A percentile compares a stretch with the other conserved stretches of the same genome.
Conservation (phyloP, 1,140 invertebrate species). For the Drosophila sulfurigaster region DNA sequence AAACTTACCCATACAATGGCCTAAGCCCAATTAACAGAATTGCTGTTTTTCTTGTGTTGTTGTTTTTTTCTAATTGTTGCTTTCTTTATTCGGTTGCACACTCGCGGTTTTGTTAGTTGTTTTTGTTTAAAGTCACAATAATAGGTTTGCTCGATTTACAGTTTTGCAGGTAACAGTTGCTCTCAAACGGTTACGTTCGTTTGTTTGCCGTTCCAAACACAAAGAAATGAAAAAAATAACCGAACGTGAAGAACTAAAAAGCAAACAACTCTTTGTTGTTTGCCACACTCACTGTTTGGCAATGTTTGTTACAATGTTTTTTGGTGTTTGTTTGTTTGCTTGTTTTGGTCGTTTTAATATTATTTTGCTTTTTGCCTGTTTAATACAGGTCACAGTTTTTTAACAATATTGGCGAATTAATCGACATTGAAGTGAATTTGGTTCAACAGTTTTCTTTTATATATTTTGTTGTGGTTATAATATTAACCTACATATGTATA, state of each 20-base stretch:
- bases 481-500: conserved; percentile 36
- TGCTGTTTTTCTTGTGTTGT: conserved; percentile 51
- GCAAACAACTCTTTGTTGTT: conserved; percentile 65
- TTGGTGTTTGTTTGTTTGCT: conserved; percentile 21
- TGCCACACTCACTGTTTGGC: conserved; percentile 24
- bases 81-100: conserved; percentile 25
- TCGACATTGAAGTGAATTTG: conserved; percentile 83
- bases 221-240: conserved; percentile 76
- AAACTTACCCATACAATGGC: conserved; percentile 85
- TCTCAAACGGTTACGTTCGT: conserved; percentile 43
- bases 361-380: conserved; percentile 74
- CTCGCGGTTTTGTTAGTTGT: conserved; percentile 22
- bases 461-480: conserved; percentile 11
- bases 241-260: conserved; percentile 75
- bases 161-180: conserved; percentile 40
- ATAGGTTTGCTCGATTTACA: conserved; percentile 15
- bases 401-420: conserved; percentile 83
- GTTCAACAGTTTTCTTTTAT: conserved; percentile 43
- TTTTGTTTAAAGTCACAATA: conserved; percentile 26
- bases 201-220: conserved; percentile 48
- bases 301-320: conserved; percentile 21
- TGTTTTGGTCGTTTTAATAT: conserved; percentile 22
- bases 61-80: conserved; percentile 33
- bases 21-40: conserved; percentile 83
- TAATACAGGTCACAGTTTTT: conserved; percentile 83